These are phyloP conservation scores for Cyaniris semiargus DNA, from an alignment of 2,888 invertebrate species.

Conservation along the genomic window DNA sequence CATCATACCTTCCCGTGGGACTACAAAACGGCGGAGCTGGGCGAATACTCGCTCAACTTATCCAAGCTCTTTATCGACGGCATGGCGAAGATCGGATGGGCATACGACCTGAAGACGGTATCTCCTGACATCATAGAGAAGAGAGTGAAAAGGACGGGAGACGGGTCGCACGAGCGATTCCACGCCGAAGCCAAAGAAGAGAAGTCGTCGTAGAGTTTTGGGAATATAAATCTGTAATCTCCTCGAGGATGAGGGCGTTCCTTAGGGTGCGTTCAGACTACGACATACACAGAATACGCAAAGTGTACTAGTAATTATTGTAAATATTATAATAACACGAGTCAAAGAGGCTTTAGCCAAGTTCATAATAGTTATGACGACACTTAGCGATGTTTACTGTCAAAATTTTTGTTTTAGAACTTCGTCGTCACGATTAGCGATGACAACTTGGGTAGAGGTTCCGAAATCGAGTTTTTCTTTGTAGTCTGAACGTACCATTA, in stretches of 20 bases:
- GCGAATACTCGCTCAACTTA: slow-evolving; percentile 84
- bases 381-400: too few relatives aligned
- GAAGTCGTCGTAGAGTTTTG: not conserved
- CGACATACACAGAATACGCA: not conserved
- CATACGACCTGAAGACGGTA: slow-evolving; percentile 91
- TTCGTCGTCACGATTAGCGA: not conserved
- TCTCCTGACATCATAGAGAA: slow-evolving; percentile 84
- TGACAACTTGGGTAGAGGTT: not conserved
- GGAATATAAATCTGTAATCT: not conserved
- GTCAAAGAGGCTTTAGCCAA: too few relatives aligned
- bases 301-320: too few relatives aligned
- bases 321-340: too few relatives aligned
- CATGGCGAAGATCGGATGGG: slow-evolving; percentile 91
- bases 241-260: not conserved
- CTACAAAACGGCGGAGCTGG: slow-evolving; percentile 90
- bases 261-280: not conserved
- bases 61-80: slow-evolving; percentile 89
- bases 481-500: too few relatives aligned
- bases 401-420: too few relatives aligned
- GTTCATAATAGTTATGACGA: too few relatives aligned
- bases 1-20: slow-evolving; percentile 93
- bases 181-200: not conserved
- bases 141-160: slow-evolving; percentile 87
- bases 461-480: too few relatives aligned
- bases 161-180: slow-evolving; percentile 81